phyloP scores from a whole-genome alignment of 2,797 vertebrate genomes.

The Sebastes iracundus region DNA sequence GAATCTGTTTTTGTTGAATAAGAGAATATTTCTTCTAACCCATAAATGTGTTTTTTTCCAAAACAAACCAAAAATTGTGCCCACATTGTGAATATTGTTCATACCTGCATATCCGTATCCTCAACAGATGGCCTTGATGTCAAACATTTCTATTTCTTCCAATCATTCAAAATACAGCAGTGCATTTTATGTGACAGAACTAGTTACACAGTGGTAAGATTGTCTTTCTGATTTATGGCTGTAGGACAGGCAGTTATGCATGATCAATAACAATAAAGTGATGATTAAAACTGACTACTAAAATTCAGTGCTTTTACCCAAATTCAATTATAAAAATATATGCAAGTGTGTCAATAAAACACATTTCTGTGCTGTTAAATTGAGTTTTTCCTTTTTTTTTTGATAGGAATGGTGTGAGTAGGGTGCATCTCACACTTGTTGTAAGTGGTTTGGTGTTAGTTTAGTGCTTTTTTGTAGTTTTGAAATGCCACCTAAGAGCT shows the following conservation, averaged over 20 bases:
- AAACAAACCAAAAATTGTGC: neutral
- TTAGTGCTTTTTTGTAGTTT: neutral
- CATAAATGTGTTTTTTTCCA: neutral
- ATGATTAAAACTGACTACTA: neutral
- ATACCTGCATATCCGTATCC: neutral
- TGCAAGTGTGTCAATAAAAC: neutral
- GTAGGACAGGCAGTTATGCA: neutral
- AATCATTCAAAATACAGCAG: neutral
- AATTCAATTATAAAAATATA: neutral
- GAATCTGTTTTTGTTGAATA: neutral
- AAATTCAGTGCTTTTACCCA: neutral
- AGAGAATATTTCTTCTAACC: neutral
- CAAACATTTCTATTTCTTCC: neutral
- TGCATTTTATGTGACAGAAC: neutral
- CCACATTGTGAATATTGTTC: neutral
- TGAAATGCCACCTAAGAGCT: constrained; percentile 2
- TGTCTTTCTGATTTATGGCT: neutral
- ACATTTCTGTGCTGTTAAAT: neutral
- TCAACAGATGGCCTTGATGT: neutral
- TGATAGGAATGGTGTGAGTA: neutral
- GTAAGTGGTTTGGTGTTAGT: neutral
- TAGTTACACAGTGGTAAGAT: neutral
- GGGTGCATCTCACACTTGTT: neutral
- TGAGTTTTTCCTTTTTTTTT: neutral
- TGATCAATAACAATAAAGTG: neutral